Evolutionary conservation across 2,113 vertebrate genomes (phyloP).

Genomic region (Oplegnathus fasciatus): DNA sequence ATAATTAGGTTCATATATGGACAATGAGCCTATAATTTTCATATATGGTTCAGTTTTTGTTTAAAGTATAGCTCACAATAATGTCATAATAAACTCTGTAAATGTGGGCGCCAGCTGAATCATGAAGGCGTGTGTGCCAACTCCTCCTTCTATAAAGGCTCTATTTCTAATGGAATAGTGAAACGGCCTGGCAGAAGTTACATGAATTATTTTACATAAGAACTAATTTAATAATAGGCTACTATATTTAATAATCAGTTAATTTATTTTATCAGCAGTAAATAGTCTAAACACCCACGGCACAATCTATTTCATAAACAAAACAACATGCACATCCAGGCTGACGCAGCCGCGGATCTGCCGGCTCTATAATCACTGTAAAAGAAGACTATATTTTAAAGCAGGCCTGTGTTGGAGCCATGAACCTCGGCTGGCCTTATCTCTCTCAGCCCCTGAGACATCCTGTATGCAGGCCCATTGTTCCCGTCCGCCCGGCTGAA

Average conservation of each 20-base stretch:
- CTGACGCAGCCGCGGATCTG: background rate
- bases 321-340: background rate
- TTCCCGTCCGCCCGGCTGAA: constrained; percentile 58
- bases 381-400: background rate
- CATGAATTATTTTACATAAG: background rate
- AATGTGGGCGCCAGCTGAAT: background rate
- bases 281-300: background rate
- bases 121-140: background rate
- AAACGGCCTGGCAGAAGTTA: background rate
- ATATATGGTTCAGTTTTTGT: background rate
- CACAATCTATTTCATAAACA: background rate
- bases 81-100: background rate
- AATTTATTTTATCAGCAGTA: background rate
- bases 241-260: background rate
- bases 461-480: constrained; percentile 82
- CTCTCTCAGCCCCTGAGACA: constrained; percentile 59
- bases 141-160: background rate
- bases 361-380: background rate
- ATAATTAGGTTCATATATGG: background rate
- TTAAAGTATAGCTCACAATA: background rate
- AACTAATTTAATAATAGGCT: background rate
- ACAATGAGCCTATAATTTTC: background rate
- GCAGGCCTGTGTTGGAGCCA: constrained; percentile 31
- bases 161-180: background rate
- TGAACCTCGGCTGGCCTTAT: constrained; percentile 70